Base-by-base conservation (phyloP, 2,113 vertebrate genomes). In the Xenopus borealis region DNA sequence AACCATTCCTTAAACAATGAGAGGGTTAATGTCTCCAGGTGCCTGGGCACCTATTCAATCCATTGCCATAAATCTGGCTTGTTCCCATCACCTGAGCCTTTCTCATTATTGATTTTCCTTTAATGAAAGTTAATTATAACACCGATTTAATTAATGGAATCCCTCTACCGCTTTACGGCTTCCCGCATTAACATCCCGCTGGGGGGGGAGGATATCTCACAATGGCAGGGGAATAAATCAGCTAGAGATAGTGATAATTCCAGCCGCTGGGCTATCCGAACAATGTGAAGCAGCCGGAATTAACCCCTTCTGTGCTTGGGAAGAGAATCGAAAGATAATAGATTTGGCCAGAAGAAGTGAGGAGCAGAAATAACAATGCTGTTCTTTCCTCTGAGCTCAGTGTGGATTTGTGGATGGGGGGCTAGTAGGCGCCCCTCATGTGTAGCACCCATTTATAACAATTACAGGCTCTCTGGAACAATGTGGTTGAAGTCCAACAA, bases 121-220 rank as follows among this genome's bases (percentile, higher is more conserved):
- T 88, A 90, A 90, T 91, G 87, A 88, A 88, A 90, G 87, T 90
- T 91, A 91, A 91, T 91, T 90, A 91, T 86, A 87, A 85, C 88
- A 85, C 85, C 85, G 88, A 87, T 90, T 90, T 91, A 91, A 91
- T 91, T 90, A 90, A 90, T 85, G 85, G 87, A 88, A 85, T 87
- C 85, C 69, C 86, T 77, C 84, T 85, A 86, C 84, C 86, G 82
- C 86, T 86, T 88, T 86, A 88, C 82, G 83, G 88, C 86, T 89
- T 88, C 86, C 87, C 84, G 88, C 85, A 87, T 86, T 85, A 84
- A 85, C 80, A 86, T 86, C 86, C 23, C 27, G n/a, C 53, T 12
- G 10, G 61, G 46, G 23, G 45, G 62, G 69, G 69, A 53, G 74
- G 20, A 14, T 19, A 50, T 82, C 79, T 82, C 78, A 78, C 82